Percentiles rank a stretch among this genome's conserved stretches.
Evolutionary conservation across 2,888 invertebrate species (phyloP).

Genomic region (Archaeoteleia sp.): DNA sequence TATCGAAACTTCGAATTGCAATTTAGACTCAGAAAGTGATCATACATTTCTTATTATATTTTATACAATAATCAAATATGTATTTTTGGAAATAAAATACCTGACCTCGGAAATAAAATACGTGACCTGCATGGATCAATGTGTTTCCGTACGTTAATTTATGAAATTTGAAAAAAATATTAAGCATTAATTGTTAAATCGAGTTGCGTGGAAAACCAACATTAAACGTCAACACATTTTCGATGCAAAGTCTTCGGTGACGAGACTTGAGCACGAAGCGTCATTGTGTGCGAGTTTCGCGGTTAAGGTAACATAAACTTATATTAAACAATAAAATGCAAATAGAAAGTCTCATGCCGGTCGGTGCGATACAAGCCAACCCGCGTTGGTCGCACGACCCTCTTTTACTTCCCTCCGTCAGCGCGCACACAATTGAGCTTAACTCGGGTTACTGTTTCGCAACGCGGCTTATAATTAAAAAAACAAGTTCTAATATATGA

Average conservation of each 20-base stretch:
- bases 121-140: too few species aligned
- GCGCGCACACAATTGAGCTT: conserved; percentile 51
- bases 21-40: too few species aligned
- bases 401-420: conserved; percentile 37
- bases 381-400: conserved; percentile 35
- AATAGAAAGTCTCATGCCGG: conserved; percentile 62
- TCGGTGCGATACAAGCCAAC: conserved; percentile 34
- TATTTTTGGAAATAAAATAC: too few species aligned
- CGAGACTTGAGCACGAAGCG: conserved; percentile 31
- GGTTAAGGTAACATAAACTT: conserved; percentile 63
- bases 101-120: too few species aligned
- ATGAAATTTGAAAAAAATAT: too few species aligned
- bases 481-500: conserved; percentile 34
- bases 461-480: conserved; percentile 47
- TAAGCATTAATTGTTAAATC: too few species aligned
- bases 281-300: conserved; percentile 23
- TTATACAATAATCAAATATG: too few species aligned
- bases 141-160: too few species aligned
- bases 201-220: conserved; percentile 21
- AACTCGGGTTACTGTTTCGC: conserved; percentile 28
- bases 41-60: too few species aligned
- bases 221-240: conserved; percentile 44
- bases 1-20: too few species aligned
- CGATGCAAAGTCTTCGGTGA: conserved; percentile 45
- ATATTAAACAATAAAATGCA: conserved; percentile 72